Conservation (phyloP, 1,140 invertebrate genomes). For the Sycophaga agraensis region DNA sequence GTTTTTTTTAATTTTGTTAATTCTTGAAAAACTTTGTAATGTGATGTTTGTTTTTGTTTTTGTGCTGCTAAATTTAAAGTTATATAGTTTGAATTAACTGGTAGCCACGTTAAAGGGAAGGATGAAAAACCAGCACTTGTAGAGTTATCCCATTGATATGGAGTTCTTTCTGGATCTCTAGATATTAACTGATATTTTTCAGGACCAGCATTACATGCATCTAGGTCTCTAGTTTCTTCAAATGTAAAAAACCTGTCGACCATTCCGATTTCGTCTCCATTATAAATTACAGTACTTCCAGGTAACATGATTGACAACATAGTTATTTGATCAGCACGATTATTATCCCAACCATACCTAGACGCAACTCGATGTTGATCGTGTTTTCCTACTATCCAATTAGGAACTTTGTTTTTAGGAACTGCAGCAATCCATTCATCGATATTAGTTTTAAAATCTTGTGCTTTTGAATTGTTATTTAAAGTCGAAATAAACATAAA, state of each 20-base stretch:
- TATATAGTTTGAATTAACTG: conserved; percentile 60
- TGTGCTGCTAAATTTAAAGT: conserved; percentile 59
- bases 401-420: conserved; percentile 52
- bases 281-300: conserved; percentile 69
- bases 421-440: conserved; percentile 62
- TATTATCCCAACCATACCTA: conserved; percentile 40
- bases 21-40: conserved; percentile 59
- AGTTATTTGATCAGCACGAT: conserved; percentile 65
- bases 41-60: conserved; percentile 45
- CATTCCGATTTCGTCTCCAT: too few species aligned
- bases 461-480: conserved; percentile 58
- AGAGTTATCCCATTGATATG: conserved; percentile 79
- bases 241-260: conserved; percentile 60
- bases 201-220: conserved; percentile 50
- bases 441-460: conserved; percentile 59
- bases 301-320: conserved; percentile 67
- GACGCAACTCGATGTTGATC: conserved; percentile 27
- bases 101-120: conserved; percentile 61
- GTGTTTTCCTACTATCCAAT: conserved; percentile 60
- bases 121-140: too few species aligned
- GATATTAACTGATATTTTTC: conserved; percentile 43
- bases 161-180: conserved; percentile 70
- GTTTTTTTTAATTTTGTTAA: conserved; percentile 52
- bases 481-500: conserved; percentile 56
- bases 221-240: conserved; percentile 52